These are phyloP conservation scores for Cephalophus harveyi DNA, from an alignment of 2,113 vertebrate genomes.

Conservation along the genomic window DNA sequence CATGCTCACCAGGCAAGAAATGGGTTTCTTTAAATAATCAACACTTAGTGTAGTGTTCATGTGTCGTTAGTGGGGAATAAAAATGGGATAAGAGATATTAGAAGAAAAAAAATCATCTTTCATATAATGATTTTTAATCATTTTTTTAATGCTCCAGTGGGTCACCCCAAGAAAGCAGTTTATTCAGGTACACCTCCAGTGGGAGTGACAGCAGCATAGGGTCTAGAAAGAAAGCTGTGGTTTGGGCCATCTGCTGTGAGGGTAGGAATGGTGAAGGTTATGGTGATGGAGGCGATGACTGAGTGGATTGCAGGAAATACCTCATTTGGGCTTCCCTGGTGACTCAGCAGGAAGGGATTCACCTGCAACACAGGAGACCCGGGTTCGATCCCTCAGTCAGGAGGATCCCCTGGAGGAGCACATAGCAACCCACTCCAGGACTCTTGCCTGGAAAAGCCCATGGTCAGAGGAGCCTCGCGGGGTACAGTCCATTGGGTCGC, in stretches of 20 bases:
- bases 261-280: not conserved
- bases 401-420: not conserved
- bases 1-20: not conserved
- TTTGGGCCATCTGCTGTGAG: no score
- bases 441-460: not conserved
- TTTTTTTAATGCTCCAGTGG: not conserved
- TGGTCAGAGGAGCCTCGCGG: not conserved
- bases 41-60: not conserved
- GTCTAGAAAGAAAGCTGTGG: not conserved
- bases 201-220: not conserved
- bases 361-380: not conserved
- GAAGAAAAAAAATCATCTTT: not conserved
- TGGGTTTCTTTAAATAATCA: not conserved
- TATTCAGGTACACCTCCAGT: not conserved
- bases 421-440: not conserved
- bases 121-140: not conserved
- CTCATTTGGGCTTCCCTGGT: not conserved
- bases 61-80: not conserved
- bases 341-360: not conserved
- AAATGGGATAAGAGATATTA: not conserved
- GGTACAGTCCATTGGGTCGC: not conserved
- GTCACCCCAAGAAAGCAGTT: not conserved
- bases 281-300: not conserved
- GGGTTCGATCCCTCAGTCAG: not conserved
- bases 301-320: not conserved